Percentiles rank a stretch among this genome's conserved stretches.
phyloP scores from a whole-genome alignment of 2,888 invertebrate genomes.

The Phyto melanocephala region DNA sequence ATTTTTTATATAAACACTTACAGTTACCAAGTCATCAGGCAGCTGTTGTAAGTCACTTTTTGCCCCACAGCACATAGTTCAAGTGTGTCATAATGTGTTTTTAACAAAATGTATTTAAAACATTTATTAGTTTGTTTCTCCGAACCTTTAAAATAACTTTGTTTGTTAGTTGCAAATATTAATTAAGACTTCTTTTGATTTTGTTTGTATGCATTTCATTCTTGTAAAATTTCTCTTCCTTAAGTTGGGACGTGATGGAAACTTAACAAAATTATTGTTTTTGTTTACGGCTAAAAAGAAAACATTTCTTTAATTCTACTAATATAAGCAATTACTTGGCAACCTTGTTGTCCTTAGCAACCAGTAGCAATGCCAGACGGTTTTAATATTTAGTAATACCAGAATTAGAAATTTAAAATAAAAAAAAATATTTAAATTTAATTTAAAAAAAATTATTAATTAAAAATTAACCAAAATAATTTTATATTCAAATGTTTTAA shows the following conservation, averaged over 20 bases:
- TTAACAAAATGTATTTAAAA: no score
- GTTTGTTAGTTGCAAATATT: background rate
- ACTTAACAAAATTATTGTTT: background rate
- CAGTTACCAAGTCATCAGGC: slow-evolving; percentile 1
- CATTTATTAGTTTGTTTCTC: background rate
- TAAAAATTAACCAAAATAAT: no score
- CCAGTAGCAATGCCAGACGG: background rate
- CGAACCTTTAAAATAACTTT: background rate
- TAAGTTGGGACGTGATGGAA: background rate
- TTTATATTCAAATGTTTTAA: no score
- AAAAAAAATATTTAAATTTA: no score
- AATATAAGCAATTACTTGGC: slow-evolving; percentile 6
- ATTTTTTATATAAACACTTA: background rate
- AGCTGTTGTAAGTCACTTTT: background rate
- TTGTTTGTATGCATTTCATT: background rate
- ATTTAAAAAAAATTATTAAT: no score
- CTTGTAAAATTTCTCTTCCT: background rate
- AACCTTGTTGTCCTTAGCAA: slow-evolving; percentile 27
- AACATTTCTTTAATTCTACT: background rate
- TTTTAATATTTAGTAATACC: no score
- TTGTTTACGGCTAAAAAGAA: slow-evolving; percentile 16
- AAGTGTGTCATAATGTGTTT: background rate
- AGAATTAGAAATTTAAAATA: no score
- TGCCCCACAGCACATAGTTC: background rate
- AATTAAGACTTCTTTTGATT: background rate